These are phyloP conservation scores for Geopemphigus sp. DNA, from an alignment of 1,140 invertebrate genomes.

Conservation along the genomic window DNA sequence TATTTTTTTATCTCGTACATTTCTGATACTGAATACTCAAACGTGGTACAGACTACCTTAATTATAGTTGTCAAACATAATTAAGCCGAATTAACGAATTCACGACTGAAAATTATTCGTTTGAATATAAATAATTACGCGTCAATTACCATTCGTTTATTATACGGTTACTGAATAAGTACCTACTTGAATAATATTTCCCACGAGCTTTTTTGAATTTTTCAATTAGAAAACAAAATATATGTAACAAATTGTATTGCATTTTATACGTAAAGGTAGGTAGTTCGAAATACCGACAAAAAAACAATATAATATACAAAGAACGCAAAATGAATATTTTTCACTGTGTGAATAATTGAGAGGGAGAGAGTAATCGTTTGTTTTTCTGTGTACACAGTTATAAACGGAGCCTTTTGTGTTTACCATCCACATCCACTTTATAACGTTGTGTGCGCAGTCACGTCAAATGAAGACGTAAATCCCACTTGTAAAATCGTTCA, in stretches of 20 bases:
- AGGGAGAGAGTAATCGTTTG: constrained; percentile 34
- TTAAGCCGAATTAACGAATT: too few relatives aligned
- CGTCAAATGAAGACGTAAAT: constrained; percentile 48
- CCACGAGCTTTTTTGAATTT: not conserved
- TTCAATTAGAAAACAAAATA: not conserved
- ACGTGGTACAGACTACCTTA: too few relatives aligned
- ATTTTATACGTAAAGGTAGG: not conserved
- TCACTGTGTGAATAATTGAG: constrained; percentile 30
- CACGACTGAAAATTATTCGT: too few relatives aligned
- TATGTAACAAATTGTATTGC: not conserved
- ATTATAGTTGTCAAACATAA: too few relatives aligned
- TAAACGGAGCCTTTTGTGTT: constrained; percentile 36
- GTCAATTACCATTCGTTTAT: too few relatives aligned
- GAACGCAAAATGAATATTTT: constrained; percentile 19
- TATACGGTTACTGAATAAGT: too few relatives aligned
- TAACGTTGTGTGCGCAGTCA: constrained; percentile 45
- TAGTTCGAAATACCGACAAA: not conserved
- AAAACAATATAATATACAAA: constrained; percentile 19
- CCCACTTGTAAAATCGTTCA: constrained; percentile 48
- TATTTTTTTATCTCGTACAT: too few relatives aligned
- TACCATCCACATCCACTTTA: constrained; percentile 38
- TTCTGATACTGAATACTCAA: too few relatives aligned
- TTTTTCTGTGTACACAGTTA: constrained; percentile 26
- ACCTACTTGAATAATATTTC: not conserved
- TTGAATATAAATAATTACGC: too few relatives aligned